Conservation (phyloP, 1,140 invertebrate genomes). For the Trigoniulus corallinus region DNA sequence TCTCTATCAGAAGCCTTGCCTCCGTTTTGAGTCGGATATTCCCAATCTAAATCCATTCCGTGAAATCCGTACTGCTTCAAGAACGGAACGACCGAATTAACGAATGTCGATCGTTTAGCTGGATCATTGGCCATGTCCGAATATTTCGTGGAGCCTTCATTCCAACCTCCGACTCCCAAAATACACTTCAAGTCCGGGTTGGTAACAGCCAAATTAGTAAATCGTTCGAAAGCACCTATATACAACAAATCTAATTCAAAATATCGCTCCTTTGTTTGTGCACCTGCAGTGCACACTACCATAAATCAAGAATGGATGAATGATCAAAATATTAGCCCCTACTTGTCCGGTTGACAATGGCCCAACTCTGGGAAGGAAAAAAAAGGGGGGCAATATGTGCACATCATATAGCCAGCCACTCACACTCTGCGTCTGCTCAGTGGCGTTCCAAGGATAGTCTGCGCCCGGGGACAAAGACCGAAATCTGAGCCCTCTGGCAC, state of each 20-base stretch:
- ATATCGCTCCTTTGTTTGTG: background rate
- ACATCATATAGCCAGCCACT: too few species aligned
- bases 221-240: constrained; percentile 25
- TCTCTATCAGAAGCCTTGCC: constrained; percentile 15
- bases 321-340: too few species aligned
- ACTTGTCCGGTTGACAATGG: too few species aligned
- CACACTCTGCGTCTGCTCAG: too few species aligned
- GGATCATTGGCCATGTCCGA: constrained; percentile 27
- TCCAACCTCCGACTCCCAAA: constrained; percentile 33
- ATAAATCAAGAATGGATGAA: too few species aligned
- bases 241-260: background rate
- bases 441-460: too few species aligned
- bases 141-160: constrained; percentile 27
- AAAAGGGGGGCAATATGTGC: too few species aligned
- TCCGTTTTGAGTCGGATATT: constrained; percentile 26
- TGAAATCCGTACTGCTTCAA: constrained; percentile 38
- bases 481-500: too few species aligned
- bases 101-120: constrained; percentile 29
- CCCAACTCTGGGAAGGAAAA: too few species aligned
- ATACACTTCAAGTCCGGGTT: constrained; percentile 32
- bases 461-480: too few species aligned
- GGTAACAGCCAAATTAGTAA: constrained; percentile 33
- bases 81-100: constrained; percentile 37
- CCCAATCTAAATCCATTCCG: constrained; percentile 43
- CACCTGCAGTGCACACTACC: too few species aligned